Base-by-base conservation (phyloP, 2,113 vertebrate species). In the Marcusenius ussheri region DNA sequence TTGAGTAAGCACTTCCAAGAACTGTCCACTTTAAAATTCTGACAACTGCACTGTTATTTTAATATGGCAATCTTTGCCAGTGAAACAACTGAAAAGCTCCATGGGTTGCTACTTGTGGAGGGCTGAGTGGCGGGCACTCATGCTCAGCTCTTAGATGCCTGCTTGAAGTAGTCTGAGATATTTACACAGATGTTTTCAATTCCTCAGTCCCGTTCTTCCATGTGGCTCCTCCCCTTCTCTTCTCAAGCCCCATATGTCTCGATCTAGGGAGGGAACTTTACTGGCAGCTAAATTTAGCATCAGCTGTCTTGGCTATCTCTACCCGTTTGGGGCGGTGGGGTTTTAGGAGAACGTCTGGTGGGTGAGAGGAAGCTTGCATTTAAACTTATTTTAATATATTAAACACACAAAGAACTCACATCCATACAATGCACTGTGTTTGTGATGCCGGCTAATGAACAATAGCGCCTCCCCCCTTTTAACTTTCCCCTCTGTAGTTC, bases 241-340 rank as follows among this genome's bases (percentile, higher is more conserved):
- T 31, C 56, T 70, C 88, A 53, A 42, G 17, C 66, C 70, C 56
- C 88, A 51, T 91, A 93, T 91, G 90, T 93, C 70, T 89, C 53
- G 24, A 90, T 90, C n/a, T 87, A 91, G 89, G 90, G 87, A 51
- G 90, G 89, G 85, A 62, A 88, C 89, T 91, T 85, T 17, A 47
- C 88, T 93, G 92, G 90, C 90, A 89, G 87, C 90, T 94, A 92
- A 91, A 88, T 91, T 93, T 91, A 94, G 91, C 90, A 90, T 80
- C 87, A 91, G 11, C 92, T 94, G 92, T 91, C 88, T 90, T 91
- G 89, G 90, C 89, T 80, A 42, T 88, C 90, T 90, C 86, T 87
- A 31, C 47, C 27, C 88, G 49, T 66, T 88, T 66, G 91, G 90
- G 49, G 88, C 88, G 90, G 91, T 87, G 88, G 86, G 92, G 84